phyloP scores from a whole-genome alignment of 2,888 invertebrate species.

The Pecten maximus region DNA sequence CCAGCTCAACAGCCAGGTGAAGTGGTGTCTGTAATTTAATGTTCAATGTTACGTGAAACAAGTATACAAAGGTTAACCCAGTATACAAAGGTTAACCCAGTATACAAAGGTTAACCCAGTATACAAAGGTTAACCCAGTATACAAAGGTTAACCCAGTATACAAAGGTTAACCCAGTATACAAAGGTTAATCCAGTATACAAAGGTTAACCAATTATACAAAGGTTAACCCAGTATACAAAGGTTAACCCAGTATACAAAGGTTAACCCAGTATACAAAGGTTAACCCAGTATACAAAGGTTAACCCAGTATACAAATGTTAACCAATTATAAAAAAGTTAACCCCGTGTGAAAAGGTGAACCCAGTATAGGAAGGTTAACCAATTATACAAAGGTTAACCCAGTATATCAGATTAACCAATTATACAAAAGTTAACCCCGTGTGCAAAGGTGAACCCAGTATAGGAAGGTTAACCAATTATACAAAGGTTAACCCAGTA shows the following conservation, averaged over 20 bases:
- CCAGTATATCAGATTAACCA: no score
- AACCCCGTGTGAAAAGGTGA: neutral
- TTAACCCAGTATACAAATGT: neutral
- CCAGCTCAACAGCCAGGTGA: conserved; percentile 72
- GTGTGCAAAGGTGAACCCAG: neutral
- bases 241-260: neutral
- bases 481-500: neutral
- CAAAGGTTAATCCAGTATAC: no score
- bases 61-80: no score
- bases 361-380: neutral
- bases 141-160: no score
- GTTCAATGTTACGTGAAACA: neutral
- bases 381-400: neutral
- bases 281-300: neutral
- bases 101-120: no score
- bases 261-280: neutral
- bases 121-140: no score
- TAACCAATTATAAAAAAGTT: no score
- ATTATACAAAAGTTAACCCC: neutral
- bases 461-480: neutral
- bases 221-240: no score
- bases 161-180: no score
- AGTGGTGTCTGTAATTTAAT: conserved; percentile 70
- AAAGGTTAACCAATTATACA: no score
- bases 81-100: no score